These are phyloP conservation scores for Scotopteryx bipunctaria DNA, from an alignment of 2,888 invertebrate species.

Conservation along the genomic window DNA sequence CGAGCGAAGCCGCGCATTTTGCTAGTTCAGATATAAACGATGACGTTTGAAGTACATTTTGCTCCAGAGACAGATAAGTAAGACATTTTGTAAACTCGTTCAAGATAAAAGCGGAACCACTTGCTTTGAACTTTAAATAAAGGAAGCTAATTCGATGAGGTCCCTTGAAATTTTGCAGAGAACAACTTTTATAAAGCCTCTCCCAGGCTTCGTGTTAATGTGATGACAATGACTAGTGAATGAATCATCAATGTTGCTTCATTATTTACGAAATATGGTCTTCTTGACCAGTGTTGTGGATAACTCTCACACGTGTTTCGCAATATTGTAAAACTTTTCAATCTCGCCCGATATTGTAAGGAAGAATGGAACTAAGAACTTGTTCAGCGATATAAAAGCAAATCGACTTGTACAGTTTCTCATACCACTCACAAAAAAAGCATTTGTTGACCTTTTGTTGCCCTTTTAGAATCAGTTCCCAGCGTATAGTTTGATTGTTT, in stretches of 20 bases:
- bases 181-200: constrained; percentile 1
- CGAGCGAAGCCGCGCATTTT: too few relatives aligned
- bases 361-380: background rate
- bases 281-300: background rate
- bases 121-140: constrained; percentile 10
- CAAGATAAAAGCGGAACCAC: constrained; percentile 7
- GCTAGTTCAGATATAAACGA: constrained; percentile 2
- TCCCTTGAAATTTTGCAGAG: background rate
- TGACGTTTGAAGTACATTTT: constrained; percentile 1
- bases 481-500: constrained; percentile 16
- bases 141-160: constrained; percentile 6
- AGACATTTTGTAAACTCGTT: constrained; percentile 9
- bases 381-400: background rate
- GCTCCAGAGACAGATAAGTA: constrained; percentile 8
- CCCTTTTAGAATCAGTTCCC: constrained; percentile 19
- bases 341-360: constrained; percentile 2
- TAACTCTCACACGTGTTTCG: background rate
- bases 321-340: background rate
- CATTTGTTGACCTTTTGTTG: constrained; percentile 23
- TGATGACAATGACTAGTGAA: background rate
- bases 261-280: background rate
- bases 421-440: constrained; percentile 4
- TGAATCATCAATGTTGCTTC: background rate
- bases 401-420: constrained; percentile 5
- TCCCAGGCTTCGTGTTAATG: background rate